Base-by-base conservation (phyloP, 2,113 vertebrate species). In the Melanotaenia duboulayi region DNA sequence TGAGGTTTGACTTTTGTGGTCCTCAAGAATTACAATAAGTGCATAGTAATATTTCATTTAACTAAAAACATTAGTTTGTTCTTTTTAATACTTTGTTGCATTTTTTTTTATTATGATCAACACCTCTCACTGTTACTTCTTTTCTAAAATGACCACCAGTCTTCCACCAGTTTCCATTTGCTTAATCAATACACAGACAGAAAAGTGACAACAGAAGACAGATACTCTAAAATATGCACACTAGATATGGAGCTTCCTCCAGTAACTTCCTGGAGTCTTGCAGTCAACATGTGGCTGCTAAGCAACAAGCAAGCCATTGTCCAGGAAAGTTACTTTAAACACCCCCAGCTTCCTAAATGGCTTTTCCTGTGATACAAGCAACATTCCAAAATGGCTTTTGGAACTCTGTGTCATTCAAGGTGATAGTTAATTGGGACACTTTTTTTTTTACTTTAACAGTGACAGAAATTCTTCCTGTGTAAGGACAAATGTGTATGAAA, bases 271-370 rank as follows among this genome's bases (percentile, higher is more conserved):
- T 50, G 25, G 44, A 37, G 17, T 10, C 20, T 37, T 59, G 55
- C 5, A 39, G 28, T 14, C n/a, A 23, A 28, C 37, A 20, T 42
- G 1, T 25, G 22, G 35, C 25, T 51, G 13, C 55, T 32, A 50
- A 65, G 16, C 39, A 62, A 71, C 58, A 48, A 71, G 59, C 46
- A 58, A 74, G n/a, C 14, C 11, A 22, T 11, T 22, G 13, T 48
- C n/a, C 13, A 48, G 54, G 16, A 57, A 25, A 57, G n/a, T 44
- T 46, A 40, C 35, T 39, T 10, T 24, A 28, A 1, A 23, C 7
- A n/a, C 28, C 16, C 4, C 3, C 39, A 25, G 11, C 22, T 40
- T 28, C 32, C 8, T 23, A 40, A 40, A 25, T 37, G 22, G 8
- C n/a, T 16, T 48, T 60, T 51, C 0, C 49, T 32, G 58, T 57